These are phyloP conservation scores for Neodiprion virginianus DNA, from an alignment of 1,140 invertebrate genomes.

Conservation along the genomic window DNA sequence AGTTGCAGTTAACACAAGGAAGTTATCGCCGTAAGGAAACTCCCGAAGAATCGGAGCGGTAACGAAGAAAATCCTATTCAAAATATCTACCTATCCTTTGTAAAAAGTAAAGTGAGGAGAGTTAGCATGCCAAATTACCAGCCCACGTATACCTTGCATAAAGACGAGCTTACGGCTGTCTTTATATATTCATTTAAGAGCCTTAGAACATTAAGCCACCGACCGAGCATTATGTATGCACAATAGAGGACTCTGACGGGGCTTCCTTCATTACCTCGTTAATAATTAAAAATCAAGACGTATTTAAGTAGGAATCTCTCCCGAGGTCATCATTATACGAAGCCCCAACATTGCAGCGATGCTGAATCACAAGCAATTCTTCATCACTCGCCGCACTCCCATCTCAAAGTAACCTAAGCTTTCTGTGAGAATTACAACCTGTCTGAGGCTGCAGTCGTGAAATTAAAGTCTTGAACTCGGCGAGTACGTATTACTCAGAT, in stretches of 20 bases:
- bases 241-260: conserved; percentile 20
- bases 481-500: too few species aligned
- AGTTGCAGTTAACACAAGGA: too few species aligned
- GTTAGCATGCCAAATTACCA: neutral
- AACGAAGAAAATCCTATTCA: conserved; percentile 36
- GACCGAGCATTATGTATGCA: conserved; percentile 35
- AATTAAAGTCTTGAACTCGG: too few species aligned
- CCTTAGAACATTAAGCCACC: conserved; percentile 39
- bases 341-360: neutral
- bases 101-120: conserved; percentile 7
- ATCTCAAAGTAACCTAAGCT: too few species aligned
- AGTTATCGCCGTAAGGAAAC: too few species aligned
- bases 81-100: conserved; percentile 29
- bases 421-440: too few species aligned
- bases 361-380: neutral
- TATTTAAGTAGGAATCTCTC: too few species aligned
- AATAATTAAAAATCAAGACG: conserved; percentile 14
- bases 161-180: conserved; percentile 26
- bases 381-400: neutral
- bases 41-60: too few species aligned
- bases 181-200: conserved; percentile 39
- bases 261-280: conserved; percentile 10
- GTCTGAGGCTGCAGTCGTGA: too few species aligned
- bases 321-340: too few species aligned
- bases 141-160: conserved; percentile 7